Evolutionary conservation across 2,113 vertebrate species (phyloP).

Genomic region (Lepisosteus oculatus): DNA sequence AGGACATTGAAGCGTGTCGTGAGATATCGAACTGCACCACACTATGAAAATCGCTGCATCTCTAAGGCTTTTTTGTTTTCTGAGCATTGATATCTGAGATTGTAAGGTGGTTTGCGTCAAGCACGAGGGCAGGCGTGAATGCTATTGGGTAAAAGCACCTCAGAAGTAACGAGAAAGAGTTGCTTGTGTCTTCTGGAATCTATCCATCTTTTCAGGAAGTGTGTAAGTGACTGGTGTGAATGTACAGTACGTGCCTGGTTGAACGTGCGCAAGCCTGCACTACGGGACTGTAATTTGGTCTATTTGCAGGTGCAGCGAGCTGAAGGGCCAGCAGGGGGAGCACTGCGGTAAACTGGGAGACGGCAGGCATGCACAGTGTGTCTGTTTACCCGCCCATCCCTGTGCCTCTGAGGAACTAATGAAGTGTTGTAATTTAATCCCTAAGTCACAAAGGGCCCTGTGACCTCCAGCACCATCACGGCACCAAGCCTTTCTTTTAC

Average conservation of each 20-base stretch:
- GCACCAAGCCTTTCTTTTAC: conserved; percentile 12
- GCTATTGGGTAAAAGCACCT: too few species aligned
- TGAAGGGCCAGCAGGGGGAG: conserved; percentile 9
- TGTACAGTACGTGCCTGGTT: background rate
- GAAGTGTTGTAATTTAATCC: conserved; percentile 37
- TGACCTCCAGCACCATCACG: conserved; percentile 8
- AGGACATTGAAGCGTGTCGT: too few species aligned
- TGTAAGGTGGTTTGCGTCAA: too few species aligned
- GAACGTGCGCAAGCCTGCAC: background rate
- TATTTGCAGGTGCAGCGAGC: background rate
- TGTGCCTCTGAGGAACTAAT: conserved; percentile 35
- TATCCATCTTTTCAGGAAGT: too few species aligned
- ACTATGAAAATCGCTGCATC: too few species aligned
- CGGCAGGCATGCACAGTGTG: background rate
- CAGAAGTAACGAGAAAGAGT: too few species aligned
- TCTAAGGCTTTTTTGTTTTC: too few species aligned
- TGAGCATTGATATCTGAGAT: too few species aligned
- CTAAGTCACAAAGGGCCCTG: conserved; percentile 26
- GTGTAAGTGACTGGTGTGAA: background rate
- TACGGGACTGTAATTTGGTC: background rate
- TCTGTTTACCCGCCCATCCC: conserved; percentile 11
- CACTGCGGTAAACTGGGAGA: background rate
- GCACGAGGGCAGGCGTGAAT: too few species aligned
- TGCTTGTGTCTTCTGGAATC: too few species aligned
- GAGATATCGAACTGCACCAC: too few species aligned